phyloP scores from a whole-genome alignment of 1,140 invertebrate species.

The Drosophila mauritiana region DNA sequence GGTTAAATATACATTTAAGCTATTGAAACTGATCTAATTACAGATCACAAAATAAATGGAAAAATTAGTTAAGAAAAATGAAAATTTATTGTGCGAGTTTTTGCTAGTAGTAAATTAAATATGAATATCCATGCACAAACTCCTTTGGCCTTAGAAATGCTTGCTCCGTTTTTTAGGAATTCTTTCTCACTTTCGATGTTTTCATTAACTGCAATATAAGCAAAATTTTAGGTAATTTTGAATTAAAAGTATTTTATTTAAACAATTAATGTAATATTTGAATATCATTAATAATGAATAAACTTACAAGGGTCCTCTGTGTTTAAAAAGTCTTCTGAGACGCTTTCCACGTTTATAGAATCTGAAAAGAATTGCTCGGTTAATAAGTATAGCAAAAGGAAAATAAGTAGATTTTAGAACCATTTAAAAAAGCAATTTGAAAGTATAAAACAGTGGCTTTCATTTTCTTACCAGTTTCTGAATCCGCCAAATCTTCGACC shows the following conservation, averaged over 20 bases:
- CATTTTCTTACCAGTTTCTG: background rate
- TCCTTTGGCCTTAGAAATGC: no score
- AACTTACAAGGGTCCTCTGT: slow-evolving; percentile 7
- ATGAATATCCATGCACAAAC: slow-evolving; percentile 12
- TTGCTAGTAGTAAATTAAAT: background rate
- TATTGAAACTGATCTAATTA: background rate
- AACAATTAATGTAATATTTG: background rate
- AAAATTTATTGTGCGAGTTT: background rate
- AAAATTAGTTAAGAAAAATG: background rate
- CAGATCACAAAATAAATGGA: background rate
- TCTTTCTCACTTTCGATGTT: slow-evolving; percentile 10
- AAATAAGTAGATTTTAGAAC: no score
- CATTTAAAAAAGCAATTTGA: no score
- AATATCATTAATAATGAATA: background rate
- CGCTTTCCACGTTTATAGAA: slow-evolving; percentile 12
- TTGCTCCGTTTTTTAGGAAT: slow-evolving; percentile 8
- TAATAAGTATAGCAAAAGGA: no score
- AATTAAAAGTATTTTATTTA: background rate
- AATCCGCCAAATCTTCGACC: background rate
- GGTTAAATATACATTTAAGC: background rate
- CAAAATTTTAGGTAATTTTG: background rate
- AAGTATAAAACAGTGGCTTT: background rate
- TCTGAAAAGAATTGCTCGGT: background rate
- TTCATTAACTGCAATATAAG: background rate
- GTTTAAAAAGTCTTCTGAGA: background rate